Evolutionary conservation across 92 coral and sea anemone species (phyloP), one percentile per base, ranked within the genome.

Genomic region (Phenganax stokvisi): DNA sequence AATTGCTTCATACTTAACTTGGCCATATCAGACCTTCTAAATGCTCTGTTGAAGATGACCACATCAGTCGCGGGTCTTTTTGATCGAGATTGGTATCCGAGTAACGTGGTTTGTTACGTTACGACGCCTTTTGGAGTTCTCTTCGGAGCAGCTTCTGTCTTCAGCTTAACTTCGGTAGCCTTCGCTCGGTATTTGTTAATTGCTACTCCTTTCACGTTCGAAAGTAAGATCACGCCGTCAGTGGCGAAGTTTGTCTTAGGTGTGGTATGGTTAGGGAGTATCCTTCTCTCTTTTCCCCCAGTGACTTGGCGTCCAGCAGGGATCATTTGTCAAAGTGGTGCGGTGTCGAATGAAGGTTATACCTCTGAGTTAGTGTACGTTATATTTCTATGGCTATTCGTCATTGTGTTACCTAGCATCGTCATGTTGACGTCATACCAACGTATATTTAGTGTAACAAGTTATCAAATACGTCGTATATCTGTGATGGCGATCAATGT

Each of bases 101-200:
- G 88, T 71, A 87, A 91, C 78, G 86, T 84, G 6, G 31, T 93
- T 9, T 93, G 97, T 76, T 93, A 93, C 86, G 85, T 93, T 81
- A 93, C 97, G 25, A 91, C 97, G 66, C 97, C 97, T 9, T 92
- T 91, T 13, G 97, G 97, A 74, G 97, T 93, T 53, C 92, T 93
- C 17, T 93, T 93, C 81, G 97, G 97, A 57, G 96, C 97, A 7
- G 97, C 97, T 37, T 93, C 97, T 9, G 97, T 93, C 44, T 82
- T 87, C 63, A 93, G 97, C 47, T 71, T 93, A 77, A 90, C 97
- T 57, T 90, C 92, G 73, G 96, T 93, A 31, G 97, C 97, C 58
- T 86, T 93, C 88, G 91, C 91, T 65, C 89, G 97, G 83, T 93
- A 87, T 63, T 87, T 93, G 13, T 90, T 91, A n/a, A 93, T 93